Evolutionary conservation across 2,113 vertebrate genomes (phyloP).

Genomic region (Brienomyrus longianalis): DNA sequence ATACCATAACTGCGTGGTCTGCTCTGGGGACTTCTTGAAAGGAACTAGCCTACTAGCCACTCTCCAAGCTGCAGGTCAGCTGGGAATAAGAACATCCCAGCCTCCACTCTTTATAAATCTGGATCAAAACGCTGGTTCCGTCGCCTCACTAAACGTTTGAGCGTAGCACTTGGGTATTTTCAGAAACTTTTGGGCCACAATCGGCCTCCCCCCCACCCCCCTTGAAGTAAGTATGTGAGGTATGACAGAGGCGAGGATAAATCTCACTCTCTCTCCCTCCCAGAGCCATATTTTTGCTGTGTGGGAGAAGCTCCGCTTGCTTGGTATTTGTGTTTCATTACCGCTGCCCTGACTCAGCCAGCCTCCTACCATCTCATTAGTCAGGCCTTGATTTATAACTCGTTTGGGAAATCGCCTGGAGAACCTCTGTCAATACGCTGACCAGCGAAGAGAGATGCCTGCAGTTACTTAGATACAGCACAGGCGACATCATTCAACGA

Average conservation of each 20-base stretch:
- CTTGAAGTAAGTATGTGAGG: not conserved
- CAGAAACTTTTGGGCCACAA: not conserved
- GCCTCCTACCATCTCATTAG: slow-evolving; percentile 43
- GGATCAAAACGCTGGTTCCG: not conserved
- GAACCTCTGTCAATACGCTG: slow-evolving; percentile 48
- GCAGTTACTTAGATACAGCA: slow-evolving; percentile 39
- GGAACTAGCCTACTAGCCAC: not conserved
- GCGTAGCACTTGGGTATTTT: not conserved
- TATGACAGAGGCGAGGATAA: not conserved
- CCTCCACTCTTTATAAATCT: not conserved
- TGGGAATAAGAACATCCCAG: not conserved
- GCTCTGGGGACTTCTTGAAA: too few relatives aligned
- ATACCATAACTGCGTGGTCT: not conserved
- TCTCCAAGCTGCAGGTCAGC: not conserved
- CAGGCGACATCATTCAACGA: slow-evolving; percentile 37
- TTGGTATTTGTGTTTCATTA: slow-evolving; percentile 39
- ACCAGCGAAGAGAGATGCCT: slow-evolving; percentile 40
- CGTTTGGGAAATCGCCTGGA: slow-evolving; percentile 40
- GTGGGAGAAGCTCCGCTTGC: slow-evolving; percentile 3
- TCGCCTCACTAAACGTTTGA: not conserved
- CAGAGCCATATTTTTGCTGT: not conserved
- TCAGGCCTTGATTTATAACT: slow-evolving; percentile 50
- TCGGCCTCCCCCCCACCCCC: not conserved
- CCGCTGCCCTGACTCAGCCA: slow-evolving; percentile 23
- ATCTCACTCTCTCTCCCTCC: not conserved